Evolutionary conservation across 1,140 invertebrate genomes (phyloP).

Genomic region (Ceratitis capitata): DNA sequence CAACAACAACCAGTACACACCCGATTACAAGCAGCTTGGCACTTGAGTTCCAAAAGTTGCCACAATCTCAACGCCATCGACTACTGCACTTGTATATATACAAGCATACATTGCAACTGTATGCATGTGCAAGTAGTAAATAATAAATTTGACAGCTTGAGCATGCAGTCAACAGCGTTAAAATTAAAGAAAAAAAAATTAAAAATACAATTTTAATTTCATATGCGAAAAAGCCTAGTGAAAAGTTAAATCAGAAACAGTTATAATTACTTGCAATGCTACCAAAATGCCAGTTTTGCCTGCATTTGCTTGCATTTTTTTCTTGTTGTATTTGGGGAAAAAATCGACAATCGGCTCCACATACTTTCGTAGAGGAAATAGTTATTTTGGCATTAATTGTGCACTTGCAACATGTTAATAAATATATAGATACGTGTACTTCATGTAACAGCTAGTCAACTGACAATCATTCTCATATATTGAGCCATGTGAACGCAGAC

Average conservation of each 20-base stretch:
- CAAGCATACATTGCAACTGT: background rate
- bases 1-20: background rate
- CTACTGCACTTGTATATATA: background rate
- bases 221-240: too few relatives aligned
- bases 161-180: background rate
- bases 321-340: too few relatives aligned
- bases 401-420: constrained; percentile 25
- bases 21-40: background rate
- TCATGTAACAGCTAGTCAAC: background rate
- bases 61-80: background rate
- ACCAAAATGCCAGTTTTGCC: too few relatives aligned
- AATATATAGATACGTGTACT: constrained; percentile 26
- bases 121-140: background rate
- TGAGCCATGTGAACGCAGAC: background rate
- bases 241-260: too few relatives aligned
- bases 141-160: background rate
- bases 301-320: too few relatives aligned
- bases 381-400: constrained; percentile 19
- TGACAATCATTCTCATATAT: too few relatives aligned
- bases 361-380: background rate
- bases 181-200: background rate
- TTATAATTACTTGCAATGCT: too few relatives aligned
- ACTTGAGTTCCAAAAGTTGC: too few relatives aligned
- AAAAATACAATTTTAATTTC: too few relatives aligned
- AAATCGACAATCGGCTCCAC: background rate